Evolutionary conservation across 2,888 invertebrate genomes (phyloP), one percentile per base, ranked within the genome.

Genomic region (Rhyacophila evoluta): DNA sequence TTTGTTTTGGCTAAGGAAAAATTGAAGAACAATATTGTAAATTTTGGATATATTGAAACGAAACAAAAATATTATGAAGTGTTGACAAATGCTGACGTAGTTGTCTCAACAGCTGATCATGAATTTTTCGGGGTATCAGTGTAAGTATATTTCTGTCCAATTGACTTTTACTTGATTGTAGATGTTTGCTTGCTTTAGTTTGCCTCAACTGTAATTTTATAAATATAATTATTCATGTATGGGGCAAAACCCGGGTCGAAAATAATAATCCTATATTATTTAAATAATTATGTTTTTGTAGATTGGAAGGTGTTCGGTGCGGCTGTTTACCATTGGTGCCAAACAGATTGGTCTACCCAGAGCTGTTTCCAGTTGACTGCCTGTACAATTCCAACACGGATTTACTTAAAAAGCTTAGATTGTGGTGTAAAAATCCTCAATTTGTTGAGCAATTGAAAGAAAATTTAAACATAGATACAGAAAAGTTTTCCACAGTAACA

Each of bases 41-140:
- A 91, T 84, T 94, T 92, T 89, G 94, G 94, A 0, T 92, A 87
- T 84, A 84, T 91, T 15, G 84, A 88, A 12, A 85, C 84, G 19
- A 91, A 91, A 81, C 86, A 89, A 6, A 88, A 91, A 10, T 95
- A 94, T 85, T 91, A 89, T 81, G 84, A 87, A 37, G 85, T 92
- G 1, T 85, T 95, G 73, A 83, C 86, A 11, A 84, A 86, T 0
- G 90, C 91, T 12, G 93, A 94, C 86, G 90, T 94, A 67, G 93
- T 92, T 2, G 90, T 95, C 29, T 94, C 94, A 0, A 94, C 94
- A 4, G 93, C 94, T 0, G 88, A 90, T 27, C 94, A 95, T 85
- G 95, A 95, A 85, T 95, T 94, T 86, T 95, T 93, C 86, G 95
- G 94, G 36, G 94, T 94, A 25, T 91, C 94, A 25, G 93, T 94